Base-by-base conservation (phyloP, 2,888 invertebrate species). In the Cabera pusaria region DNA sequence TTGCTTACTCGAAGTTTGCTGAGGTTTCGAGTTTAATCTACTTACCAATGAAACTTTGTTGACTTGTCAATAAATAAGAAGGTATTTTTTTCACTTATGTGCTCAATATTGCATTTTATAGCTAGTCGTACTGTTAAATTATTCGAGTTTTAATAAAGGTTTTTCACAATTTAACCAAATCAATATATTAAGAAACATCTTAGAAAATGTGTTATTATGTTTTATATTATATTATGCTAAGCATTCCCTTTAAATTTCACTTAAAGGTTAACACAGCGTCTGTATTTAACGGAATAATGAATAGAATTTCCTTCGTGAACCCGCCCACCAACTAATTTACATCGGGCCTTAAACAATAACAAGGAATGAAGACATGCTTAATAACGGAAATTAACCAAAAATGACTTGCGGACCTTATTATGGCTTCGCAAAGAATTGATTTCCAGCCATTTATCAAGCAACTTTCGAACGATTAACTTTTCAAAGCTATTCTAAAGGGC, bases 271-370 rank as follows among this genome's bases (percentile, higher is more conserved):
- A 8, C 16, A 6, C 7, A 2, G 5, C 3, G 9, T n/a, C 8
- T 18, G 46, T 63, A 48, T 60, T 57, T 58, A 56, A 61, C 52
- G 52, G 53, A 65, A 63, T 70, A 67, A 70, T 72, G 72, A 73
- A 75, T 72, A 65, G 65, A 62, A 72, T 73, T 75, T 72, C 58
- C 64, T 60, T 53, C 49, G 50, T 47, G 63, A 67, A 54, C 56
- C 58, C 59, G 58, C 63, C 68, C 63, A 57, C 58, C 56, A 62
- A 61, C 71, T 72, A 74, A 79, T 79, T 78, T 78, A 72, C 73
- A 78, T 75, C 55, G 63, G 60, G 44, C 66, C 59, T 62, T 75
- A 72, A 76, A 78, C 72, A 79, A 77, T 77, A 77, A 73, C 70
- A 66, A 46, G 46, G 61, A 68, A 68, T 66, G 61, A 71, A 76